Evolutionary conservation across 1,140 invertebrate species (phyloP).

Genomic region (Trichomalopsis sarcophagae): DNA sequence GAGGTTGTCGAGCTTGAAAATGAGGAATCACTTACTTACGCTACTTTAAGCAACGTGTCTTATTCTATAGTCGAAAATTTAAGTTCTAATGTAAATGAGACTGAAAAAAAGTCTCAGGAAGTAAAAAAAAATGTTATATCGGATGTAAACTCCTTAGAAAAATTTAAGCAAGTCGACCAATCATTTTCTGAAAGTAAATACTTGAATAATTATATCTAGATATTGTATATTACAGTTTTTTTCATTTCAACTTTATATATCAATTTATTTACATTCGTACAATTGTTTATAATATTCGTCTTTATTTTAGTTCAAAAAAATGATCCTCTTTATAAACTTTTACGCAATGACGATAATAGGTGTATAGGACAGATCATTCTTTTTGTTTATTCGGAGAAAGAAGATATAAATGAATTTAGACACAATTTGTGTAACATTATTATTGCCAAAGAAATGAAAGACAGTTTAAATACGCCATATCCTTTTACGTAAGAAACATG

Average conservation of each 20-base stretch:
- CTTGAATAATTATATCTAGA: not conserved
- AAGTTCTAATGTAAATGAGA: not conserved
- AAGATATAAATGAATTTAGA: no score
- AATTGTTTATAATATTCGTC: conserved; percentile 31
- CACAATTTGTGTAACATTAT: no score
- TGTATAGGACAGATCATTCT: conserved; percentile 2
- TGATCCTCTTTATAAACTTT: conserved; percentile 4
- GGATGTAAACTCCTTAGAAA: not conserved
- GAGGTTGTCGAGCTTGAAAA: no score
- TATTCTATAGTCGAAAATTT: not conserved
- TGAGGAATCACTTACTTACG: no score
- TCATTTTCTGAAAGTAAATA: not conserved
- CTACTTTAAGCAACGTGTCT: not conserved
- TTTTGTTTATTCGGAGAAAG: no score
- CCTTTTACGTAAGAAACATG: not conserved
- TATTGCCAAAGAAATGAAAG: no score
- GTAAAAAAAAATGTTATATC: not conserved
- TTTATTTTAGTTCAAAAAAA: conserved; percentile 13
- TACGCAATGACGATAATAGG: not conserved
- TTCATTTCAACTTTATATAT: not conserved
- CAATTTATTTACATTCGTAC: conserved; percentile 21
- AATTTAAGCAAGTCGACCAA: not conserved
- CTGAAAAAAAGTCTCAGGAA: not conserved
- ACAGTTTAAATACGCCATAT: not conserved
- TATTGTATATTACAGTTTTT: not conserved